phyloP scores from a whole-genome alignment of 2,888 invertebrate species.

The Caenorhabditis sulstoni region DNA sequence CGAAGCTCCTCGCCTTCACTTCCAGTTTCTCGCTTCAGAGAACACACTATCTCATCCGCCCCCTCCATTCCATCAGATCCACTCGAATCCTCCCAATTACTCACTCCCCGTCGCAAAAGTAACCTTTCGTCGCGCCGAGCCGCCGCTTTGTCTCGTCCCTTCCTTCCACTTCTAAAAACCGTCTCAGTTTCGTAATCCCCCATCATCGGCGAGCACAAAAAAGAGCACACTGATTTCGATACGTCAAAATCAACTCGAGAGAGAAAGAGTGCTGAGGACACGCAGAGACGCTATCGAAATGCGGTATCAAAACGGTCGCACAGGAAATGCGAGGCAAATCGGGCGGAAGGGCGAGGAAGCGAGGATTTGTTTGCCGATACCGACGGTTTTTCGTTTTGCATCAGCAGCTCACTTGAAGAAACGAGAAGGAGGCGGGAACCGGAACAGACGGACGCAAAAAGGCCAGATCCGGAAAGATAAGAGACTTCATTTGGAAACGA shows the following conservation, averaged over 20 bases:
- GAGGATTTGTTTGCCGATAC: constrained; percentile 50
- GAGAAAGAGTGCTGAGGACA: background rate
- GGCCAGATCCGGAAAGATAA: constrained; percentile 40
- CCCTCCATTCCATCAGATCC: constrained; percentile 3
- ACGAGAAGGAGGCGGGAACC: background rate
- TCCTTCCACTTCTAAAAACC: constrained; percentile 42
- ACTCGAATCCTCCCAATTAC: background rate
- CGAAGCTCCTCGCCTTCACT: too few relatives aligned
- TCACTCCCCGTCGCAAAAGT: constrained; percentile 7
- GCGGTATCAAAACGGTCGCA: constrained; percentile 9
- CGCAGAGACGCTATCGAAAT: constrained; percentile 20
- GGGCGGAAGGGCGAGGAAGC: background rate
- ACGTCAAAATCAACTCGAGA: constrained; percentile 58
- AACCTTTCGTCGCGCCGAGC: constrained; percentile 37
- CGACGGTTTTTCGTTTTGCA: constrained; percentile 10
- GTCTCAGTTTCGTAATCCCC: constrained; percentile 3
- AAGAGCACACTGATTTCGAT: constrained; percentile 54
- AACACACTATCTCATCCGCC: background rate
- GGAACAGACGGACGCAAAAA: constrained; percentile 15
- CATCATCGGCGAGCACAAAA: background rate
- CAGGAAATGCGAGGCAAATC: background rate
- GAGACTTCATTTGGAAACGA: constrained; percentile 26
- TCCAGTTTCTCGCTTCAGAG: too few relatives aligned
- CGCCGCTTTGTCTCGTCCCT: constrained; percentile 42
- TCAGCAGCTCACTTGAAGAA: background rate